Conservation (phyloP, 2,113 vertebrate genomes). For the Sakesphorus luctuosus region DNA sequence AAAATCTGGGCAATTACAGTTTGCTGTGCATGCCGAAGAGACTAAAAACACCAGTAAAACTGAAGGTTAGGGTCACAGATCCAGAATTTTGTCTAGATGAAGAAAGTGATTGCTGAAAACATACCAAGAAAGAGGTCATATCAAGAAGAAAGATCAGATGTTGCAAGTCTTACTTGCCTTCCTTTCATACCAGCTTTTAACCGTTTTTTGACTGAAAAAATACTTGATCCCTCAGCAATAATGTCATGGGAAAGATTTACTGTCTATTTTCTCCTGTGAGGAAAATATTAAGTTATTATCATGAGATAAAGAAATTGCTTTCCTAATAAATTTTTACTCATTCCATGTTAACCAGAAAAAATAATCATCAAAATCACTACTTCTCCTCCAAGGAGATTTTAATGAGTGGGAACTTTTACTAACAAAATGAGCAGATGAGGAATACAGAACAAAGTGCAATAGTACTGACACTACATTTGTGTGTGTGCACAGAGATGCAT, state of each 20-base stretch:
- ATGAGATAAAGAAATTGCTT: not conserved
- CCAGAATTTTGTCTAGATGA: not conserved
- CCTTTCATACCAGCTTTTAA: not conserved
- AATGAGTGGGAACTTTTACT: constrained; percentile 22
- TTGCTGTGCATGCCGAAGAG: not conserved
- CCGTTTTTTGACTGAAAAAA: not conserved
- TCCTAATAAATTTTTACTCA: constrained; percentile 15
- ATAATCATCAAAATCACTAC: not conserved
- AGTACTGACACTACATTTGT: not conserved
- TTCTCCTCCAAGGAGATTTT: not conserved
- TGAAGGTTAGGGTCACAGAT: not conserved
- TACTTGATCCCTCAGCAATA: not conserved
- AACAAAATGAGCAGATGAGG: not conserved
- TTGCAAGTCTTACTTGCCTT: not conserved
- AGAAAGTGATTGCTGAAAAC: not conserved
- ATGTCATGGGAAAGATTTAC: constrained; percentile 37
- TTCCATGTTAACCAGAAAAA: not conserved
- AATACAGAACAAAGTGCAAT: not conserved
- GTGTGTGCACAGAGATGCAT: not conserved
- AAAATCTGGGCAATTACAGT: not conserved
- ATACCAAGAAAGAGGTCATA: not conserved
- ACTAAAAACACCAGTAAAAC: not conserved
- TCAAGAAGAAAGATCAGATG: not conserved
- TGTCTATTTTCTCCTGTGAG: not conserved
- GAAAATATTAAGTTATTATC: not conserved